Evolutionary conservation across 2,113 vertebrate genomes (phyloP), one percentile per base, ranked within the genome.

Genomic region (Odocoileus virginianus): DNA sequence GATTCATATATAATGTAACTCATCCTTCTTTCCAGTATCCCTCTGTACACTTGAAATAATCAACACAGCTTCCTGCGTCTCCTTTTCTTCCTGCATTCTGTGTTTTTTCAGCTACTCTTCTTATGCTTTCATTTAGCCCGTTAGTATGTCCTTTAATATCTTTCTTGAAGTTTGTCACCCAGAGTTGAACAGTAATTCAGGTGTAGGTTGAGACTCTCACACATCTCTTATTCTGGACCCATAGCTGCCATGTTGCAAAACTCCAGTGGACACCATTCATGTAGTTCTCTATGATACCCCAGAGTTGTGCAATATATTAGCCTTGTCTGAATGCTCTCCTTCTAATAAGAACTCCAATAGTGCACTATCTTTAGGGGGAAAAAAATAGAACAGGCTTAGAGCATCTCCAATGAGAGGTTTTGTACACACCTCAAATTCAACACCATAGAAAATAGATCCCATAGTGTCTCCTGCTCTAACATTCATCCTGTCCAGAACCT

Each of bases 41-140:
- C 7, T 83, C 74, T 94, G 58, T 64, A 60, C 10, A 55, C 58
- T 88, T 93, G 74, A 89, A 96, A 78, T 76, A 76, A 45, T 71
- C 36, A 71, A 12, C 57, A 3, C 23, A 28, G 57, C 67, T 91
- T 43, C 82, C 84, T 58, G 50, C 21, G 2, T 89, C 57, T 91
- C 91, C 9, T 89, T 83, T 47, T 36, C 33, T 83, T 91, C 67
- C 25, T 36, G 2, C 25, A 13, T 36, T 47, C 30, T n/a, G 8
- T 82, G 28, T 61, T 74, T 57, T 40, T 71, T 81, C 40, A 33
- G 0, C 64, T 64, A 4, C 28, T 78, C 17, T 78, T 58, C 36
- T 67, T 60, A 17, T 45, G 40, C 60, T 86, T 85, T 87, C 36
- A 47, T 79, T 55, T 64, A 43, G 83, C 28, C 16, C 16, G 30